Percentiles rank a stretch among this genome's conserved stretches.
phyloP scores from a whole-genome alignment of 2,888 invertebrate species.

The Cremastinae sp. region DNA sequence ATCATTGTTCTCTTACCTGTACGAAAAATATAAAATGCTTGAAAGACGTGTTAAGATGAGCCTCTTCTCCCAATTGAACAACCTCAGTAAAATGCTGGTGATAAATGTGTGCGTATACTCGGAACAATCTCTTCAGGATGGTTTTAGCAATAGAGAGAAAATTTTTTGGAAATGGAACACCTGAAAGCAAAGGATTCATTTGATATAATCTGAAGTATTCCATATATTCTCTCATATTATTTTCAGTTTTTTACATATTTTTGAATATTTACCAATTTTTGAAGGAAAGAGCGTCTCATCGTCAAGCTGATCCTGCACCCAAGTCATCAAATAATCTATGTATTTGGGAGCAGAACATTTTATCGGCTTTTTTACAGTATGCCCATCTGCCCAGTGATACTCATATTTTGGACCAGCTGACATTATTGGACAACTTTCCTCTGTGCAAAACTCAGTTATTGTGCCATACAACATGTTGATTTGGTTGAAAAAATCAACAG shows the following conservation, averaged over 20 bases:
- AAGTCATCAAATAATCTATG: constrained; percentile 99
- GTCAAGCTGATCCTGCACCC: constrained; percentile 99
- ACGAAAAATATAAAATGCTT: constrained; percentile 99
- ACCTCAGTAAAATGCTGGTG: constrained; percentile 99
- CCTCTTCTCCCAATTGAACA: constrained; percentile 98
- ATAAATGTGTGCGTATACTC: constrained; percentile 99
- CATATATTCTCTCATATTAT: no score
- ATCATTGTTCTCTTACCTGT: no score
- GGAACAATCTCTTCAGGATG: constrained; percentile 97
- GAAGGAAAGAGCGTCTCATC: constrained; percentile 99
- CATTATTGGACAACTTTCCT: constrained; percentile 98
- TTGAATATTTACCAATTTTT: constrained; percentile 89
- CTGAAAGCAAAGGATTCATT: constrained; percentile 79
- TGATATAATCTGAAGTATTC: background rate
- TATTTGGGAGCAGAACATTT: constrained; percentile 99
- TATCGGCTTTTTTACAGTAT: constrained; percentile 98
- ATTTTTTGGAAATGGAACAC: constrained; percentile 99
- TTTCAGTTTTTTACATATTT: no score
- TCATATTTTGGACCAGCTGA: constrained; percentile 99
- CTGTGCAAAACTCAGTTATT: constrained; percentile 99
- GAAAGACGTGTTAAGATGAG: constrained; percentile 99
- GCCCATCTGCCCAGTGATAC: constrained; percentile 99
- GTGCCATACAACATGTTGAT: constrained; percentile 99
- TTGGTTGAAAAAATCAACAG: constrained; percentile 99
- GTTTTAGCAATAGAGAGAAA: constrained; percentile 98